A percentile compares a stretch with the other conserved stretches of the same genome.
Conservation (phyloP, 2,113 vertebrate genomes). For the Prionailurus bengalensis region DNA sequence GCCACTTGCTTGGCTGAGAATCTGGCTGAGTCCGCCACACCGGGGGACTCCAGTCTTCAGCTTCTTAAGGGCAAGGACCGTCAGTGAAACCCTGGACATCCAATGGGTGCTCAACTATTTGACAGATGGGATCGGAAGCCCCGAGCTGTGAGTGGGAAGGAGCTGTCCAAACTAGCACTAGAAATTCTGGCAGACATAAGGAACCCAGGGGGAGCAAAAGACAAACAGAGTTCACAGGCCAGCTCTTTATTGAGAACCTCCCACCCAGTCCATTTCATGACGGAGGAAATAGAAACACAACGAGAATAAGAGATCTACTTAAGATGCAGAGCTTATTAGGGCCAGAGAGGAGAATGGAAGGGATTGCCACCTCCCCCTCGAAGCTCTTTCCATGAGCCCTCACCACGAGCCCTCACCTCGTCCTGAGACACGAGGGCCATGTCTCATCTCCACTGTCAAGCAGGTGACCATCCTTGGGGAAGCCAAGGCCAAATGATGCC, state of each 20-base stretch:
- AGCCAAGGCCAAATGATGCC: no score
- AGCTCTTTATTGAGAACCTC: background rate
- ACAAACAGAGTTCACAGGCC: background rate
- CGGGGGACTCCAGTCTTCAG: background rate
- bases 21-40: background rate
- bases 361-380: fast-evolving
- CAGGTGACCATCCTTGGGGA: background rate
- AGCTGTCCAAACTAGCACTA: background rate
- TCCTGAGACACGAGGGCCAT: background rate
- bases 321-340: background rate
- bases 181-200: background rate
- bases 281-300: background rate
- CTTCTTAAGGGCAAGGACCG: background rate
- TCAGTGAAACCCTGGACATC: background rate
- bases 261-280: fast-evolving
- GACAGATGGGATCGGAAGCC: background rate
- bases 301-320: background rate
- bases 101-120: background rate
- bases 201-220: fast-evolving
- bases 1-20: background rate
- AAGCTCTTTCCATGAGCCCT: background rate
- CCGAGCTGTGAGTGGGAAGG: background rate
- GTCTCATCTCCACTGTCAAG: background rate
- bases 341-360: background rate
- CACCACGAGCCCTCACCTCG: no score